Base-by-base conservation (phyloP, 2,113 vertebrate genomes). In the Tamias sibiricus region DNA sequence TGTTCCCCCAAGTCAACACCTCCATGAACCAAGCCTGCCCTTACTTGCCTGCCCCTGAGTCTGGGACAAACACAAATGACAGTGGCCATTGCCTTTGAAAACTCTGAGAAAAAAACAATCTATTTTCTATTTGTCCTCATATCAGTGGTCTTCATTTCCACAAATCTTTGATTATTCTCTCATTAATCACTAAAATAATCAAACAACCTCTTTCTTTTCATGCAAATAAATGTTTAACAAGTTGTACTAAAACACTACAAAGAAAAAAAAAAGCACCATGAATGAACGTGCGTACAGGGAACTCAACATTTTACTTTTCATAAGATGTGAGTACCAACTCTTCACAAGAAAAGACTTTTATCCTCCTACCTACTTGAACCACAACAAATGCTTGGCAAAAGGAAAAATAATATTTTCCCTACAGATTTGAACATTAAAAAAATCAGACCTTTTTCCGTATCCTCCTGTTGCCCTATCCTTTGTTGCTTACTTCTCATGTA, bases 301-400 rank as follows among this genome's bases (percentile, higher is more conserved):
- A 17, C 32, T 80, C 32, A 71, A 35, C 2, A 4, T 83, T 84
- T 74, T 59, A 87, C 69, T 90, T 87, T 79, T 83, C 16, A 7
- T 47, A 87, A 76, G 32, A 90, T 68, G 1, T 62, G 92, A 92
- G 47, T 87, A 81, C 30, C 71, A 90, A 28, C 57, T 93, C 57
- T 28, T 57, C 35, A 28, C 52, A 81, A 91, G 35, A 16, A 42
- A 83, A 69, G 32, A 37, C 42, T 75, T 83, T 64, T 42, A 64
- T 85, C 69, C 68, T 40, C 0, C 32, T 87, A 35, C 47, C 64
- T 95, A 91, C 49, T 83, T 95, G 62, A 96, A 96, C 47, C 8
- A 95, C 49, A 80, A 40, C 37, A 84, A 88, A 91, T 66, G 37
- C 37, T 87, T 59, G 26, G 47, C 30, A 87, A 83, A 59, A 76